Percentiles rank a stretch among this genome's conserved stretches.
Conservation (phyloP, 1,140 invertebrate genomes). For the Ylistrum balloti region DNA sequence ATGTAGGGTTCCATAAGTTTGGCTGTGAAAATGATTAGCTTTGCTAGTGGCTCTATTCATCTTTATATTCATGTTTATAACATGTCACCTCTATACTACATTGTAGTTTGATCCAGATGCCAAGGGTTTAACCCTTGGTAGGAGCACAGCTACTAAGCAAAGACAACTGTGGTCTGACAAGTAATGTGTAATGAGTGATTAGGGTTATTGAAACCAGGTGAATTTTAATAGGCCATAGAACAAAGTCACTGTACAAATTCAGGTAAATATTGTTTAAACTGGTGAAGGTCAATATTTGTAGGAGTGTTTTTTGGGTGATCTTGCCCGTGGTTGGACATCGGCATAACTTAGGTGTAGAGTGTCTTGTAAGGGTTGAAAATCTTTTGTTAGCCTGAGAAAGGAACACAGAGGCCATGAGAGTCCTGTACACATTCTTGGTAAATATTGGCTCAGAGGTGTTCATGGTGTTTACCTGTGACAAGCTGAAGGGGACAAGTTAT, state of each 20-base stretch:
- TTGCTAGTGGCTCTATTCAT: too few species aligned
- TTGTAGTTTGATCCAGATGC: too few species aligned
- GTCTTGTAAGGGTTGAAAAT: neutral
- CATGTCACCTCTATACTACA: too few species aligned
- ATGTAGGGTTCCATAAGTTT: too few species aligned
- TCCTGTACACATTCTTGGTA: neutral
- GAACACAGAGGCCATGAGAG: neutral
- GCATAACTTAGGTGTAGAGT: neutral
- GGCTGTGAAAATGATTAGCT: too few species aligned
- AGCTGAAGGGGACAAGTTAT: neutral
- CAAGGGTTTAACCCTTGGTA: too few species aligned
- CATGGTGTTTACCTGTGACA: neutral
- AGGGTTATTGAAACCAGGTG: neutral
- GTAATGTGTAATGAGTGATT: neutral
- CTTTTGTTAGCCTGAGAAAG: neutral
- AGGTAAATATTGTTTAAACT: neutral
- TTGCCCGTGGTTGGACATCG: neutral
- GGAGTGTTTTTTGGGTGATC: neutral
- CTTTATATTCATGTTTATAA: too few species aligned
- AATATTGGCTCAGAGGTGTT: conserved; percentile 9
- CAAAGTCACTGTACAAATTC: neutral
- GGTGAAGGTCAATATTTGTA: neutral
- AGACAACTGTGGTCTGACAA: neutral
- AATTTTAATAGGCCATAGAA: neutral
- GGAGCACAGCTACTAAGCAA: too few species aligned